phyloP scores from a whole-genome alignment of 2,113 vertebrate genomes.

The Rhea pennata region DNA sequence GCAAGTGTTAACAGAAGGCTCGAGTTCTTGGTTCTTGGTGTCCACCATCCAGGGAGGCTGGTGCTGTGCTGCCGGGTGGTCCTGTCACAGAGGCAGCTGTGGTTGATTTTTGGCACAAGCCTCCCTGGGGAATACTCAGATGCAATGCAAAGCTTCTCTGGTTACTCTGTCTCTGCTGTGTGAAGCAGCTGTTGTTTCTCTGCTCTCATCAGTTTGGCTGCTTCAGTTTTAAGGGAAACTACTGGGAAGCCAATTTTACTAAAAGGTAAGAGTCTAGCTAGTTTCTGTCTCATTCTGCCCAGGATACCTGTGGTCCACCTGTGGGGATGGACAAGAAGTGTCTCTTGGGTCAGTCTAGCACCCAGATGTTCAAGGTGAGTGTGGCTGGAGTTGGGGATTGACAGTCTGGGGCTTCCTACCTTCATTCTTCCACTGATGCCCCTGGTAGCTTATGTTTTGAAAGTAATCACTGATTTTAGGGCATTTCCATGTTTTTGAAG shows the following conservation, averaged over 20 bases:
- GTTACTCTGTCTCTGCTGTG: neutral
- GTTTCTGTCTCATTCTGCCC: neutral
- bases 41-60: neutral
- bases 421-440: neutral
- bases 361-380: neutral
- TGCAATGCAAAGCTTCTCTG: neutral
- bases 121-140: neutral
- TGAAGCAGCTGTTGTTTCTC: conserved; percentile 16
- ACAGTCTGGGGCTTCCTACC: neutral
- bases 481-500: neutral
- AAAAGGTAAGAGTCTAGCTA: neutral
- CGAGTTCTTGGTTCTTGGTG: neutral
- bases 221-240: neutral
- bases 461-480: neutral
- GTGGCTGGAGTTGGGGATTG: neutral
- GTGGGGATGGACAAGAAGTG: neutral
- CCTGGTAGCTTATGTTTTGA: neutral
- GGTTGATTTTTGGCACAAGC: neutral
- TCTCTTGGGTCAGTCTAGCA: neutral
- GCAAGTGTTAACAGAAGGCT: neutral
- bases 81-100: neutral
- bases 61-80: neutral
- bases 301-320: neutral
- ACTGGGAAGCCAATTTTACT: neutral
- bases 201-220: neutral